These are phyloP conservation scores for Zaprionus lachaisei DNA, from an alignment of 1,140 invertebrate species.

Conservation along the genomic window DNA sequence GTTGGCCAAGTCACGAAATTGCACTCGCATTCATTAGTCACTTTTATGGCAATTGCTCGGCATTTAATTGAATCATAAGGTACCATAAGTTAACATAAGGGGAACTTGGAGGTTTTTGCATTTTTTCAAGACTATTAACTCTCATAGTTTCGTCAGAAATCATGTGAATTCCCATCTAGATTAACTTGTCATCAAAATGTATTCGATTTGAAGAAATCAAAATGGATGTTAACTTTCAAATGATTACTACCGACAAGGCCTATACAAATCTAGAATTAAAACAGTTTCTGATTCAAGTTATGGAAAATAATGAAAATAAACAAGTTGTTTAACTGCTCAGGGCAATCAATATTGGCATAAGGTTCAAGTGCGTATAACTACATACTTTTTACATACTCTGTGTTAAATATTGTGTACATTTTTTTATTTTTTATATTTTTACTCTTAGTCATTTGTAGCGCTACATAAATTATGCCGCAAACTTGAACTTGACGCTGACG, in stretches of 20 bases:
- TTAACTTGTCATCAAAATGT: background rate
- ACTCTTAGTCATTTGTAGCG: conserved; percentile 50
- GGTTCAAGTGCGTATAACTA: background rate
- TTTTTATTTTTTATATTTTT: conserved; percentile 29
- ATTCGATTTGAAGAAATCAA: background rate
- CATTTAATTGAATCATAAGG: conserved; percentile 18
- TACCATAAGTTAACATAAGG: background rate
- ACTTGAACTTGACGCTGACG: conserved; percentile 75
- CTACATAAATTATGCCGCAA: conserved; percentile 63
- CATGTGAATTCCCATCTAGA: background rate
- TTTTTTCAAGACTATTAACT: background rate
- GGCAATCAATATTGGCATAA: background rate
- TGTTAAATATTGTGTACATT: conserved; percentile 8
- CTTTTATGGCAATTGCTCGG: conserved; percentile 23
- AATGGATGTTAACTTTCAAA: no score
- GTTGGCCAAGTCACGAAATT: conserved; percentile 21
- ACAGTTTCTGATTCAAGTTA: background rate
- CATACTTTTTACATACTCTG: background rate
- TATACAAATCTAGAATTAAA: background rate
- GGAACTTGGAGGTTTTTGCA: background rate
- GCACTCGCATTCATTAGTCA: conserved; percentile 24
- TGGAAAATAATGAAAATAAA: background rate
- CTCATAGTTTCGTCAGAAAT: background rate
- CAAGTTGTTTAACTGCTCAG: background rate
- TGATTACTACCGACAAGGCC: background rate